Evolutionary conservation across 2,113 vertebrate species (phyloP), one percentile per base, ranked within the genome.

Genomic region (Zingel zingel): DNA sequence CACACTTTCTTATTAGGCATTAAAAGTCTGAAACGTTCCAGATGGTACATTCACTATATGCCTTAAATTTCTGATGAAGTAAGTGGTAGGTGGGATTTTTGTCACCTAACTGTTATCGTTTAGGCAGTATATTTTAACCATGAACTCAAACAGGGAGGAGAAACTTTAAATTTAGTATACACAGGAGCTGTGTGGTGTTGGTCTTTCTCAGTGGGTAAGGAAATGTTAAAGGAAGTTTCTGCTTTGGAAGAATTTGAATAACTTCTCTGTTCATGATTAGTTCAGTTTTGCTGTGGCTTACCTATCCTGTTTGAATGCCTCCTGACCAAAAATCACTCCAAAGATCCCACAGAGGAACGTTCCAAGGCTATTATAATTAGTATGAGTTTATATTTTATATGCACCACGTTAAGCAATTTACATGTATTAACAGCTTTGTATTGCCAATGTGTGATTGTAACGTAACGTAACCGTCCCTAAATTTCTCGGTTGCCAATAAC

Each of bases 61-160:
- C 18, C 25, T 16, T 67, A 6, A 23, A 50, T 73, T 65, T 21
- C n/a, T 47, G 51, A 30, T 43, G 57, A 51, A 21, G 75, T 67
- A 61, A 61, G 16, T 4, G 21, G 8, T 15, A 33, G 16, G 43
- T 19, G 45, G 21, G 30, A 15, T 51, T 57, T 43, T 45, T 64
- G 48, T 71, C 66, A 58, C 43, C 14, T 25, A 2, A 43, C 33
- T 56, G 23, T 68, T 33, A 48, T 58, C 33, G 15, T 58, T 51
- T 64, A 77, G 53, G 21, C 21, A 27, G 6, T 48, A 15, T 74
- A 66, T 50, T 65, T 9, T 23, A 39, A 16, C 50, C 69, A 59
- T 78, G 68, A 77, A 18, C 3, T 62, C 19, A 45, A 63, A 39
- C 53, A 14, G 59, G 51, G n/a, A 58, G 51, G 19, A 66, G 47